Evolutionary conservation across 2,797 vertebrate species (phyloP).

Genomic region (Taeniopygia guttata): DNA sequence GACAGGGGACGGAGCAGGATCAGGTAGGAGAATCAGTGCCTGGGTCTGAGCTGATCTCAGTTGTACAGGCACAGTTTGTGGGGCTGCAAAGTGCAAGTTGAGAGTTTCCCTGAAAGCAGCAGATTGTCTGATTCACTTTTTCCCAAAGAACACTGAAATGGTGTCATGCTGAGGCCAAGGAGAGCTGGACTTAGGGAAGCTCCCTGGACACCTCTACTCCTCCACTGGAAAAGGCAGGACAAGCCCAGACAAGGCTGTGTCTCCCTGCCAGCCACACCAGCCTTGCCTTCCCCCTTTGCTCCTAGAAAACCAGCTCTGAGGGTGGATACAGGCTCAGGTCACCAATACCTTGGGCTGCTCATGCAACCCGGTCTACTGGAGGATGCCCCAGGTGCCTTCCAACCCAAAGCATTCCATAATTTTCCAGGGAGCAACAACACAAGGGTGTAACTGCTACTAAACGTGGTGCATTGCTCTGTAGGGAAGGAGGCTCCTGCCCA

Average conservation of each 20-base stretch:
- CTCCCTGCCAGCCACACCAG: background rate
- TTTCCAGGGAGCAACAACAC: background rate
- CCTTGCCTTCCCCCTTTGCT: background rate
- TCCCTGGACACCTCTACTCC: background rate
- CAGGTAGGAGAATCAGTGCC: background rate
- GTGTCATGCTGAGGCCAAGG: background rate
- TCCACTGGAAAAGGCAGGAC: background rate
- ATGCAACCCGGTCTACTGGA: rapidly evolving
- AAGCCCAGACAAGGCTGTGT: background rate
- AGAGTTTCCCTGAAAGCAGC: conserved; percentile 9
- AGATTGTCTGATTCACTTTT: background rate
- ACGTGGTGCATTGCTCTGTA: rapidly evolving
- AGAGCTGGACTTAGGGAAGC: background rate
- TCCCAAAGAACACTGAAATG: background rate
- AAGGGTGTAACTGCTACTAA: background rate
- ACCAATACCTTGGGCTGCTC: background rate
- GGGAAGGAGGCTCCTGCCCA: background rate
- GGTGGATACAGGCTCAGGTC: background rate
- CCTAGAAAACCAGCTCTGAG: background rate
- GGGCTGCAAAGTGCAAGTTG: background rate
- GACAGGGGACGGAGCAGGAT: background rate
- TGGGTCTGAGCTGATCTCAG: background rate
- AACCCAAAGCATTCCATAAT: background rate
- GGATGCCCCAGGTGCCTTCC: background rate
- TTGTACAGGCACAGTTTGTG: background rate